Evolutionary conservation across 2,888 invertebrate species (phyloP).

Genomic region (Drosophila aldrichi): DNA sequence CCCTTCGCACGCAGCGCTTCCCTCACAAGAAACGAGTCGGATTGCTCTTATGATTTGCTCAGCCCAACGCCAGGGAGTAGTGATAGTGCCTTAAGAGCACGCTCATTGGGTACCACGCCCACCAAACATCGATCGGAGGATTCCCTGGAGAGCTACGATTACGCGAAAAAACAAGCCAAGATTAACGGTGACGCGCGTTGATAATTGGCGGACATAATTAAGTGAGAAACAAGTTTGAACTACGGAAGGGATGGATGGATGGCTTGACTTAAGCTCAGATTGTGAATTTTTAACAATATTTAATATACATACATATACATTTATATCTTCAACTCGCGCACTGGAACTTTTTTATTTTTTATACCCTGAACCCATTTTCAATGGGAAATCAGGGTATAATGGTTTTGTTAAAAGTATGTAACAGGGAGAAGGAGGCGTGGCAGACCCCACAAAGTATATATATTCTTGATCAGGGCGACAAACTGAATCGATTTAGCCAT

Average conservation of each 20-base stretch:
- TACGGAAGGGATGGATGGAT: background rate
- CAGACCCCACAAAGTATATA: too few relatives aligned
- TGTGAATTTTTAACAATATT: background rate
- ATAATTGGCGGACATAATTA: background rate
- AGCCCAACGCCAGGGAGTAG: constrained; percentile 20
- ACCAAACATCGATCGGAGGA: constrained; percentile 43
- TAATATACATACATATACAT: background rate
- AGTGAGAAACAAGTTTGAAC: background rate
- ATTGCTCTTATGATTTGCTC: constrained; percentile 37
- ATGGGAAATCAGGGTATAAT: too few relatives aligned
- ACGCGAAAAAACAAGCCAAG: background rate
- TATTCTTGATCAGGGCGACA: too few relatives aligned
- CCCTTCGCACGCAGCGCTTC: constrained; percentile 85
- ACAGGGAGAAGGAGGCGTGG: too few relatives aligned
- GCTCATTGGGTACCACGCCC: constrained; percentile 67
- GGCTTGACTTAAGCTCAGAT: background rate
- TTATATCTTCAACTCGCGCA: background rate
- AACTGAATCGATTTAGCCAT: too few relatives aligned
- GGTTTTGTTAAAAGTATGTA: too few relatives aligned
- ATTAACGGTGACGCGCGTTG: background rate
- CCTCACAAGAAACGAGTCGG: constrained; percentile 49
- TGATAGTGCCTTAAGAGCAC: constrained; percentile 15
- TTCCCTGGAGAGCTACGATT: constrained; percentile 37
- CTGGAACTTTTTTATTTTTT: too few relatives aligned
- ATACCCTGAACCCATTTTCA: too few relatives aligned